Evolutionary conservation across 2,113 vertebrate genomes (phyloP), one percentile per base, ranked within the genome.

Genomic region (Eubucco bourcierii): DNA sequence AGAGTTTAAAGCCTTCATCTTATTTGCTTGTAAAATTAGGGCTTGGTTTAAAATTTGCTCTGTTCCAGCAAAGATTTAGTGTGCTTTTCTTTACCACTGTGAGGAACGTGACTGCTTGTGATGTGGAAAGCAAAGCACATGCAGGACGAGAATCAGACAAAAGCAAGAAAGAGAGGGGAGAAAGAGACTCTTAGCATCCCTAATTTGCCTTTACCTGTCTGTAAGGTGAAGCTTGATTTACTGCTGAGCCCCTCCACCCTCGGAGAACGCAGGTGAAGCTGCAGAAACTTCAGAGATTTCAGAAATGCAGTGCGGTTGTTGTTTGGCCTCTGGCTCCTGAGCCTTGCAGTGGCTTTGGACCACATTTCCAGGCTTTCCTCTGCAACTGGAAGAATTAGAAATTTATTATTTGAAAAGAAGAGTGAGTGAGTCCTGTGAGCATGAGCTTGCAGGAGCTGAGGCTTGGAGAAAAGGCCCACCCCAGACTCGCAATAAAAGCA

Each of bases 401-500:
- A 92, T 61, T 47, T 85, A 71, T 77, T 78, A 65, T 33, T 41
- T 29, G 21, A 29, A 28, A 44, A 33, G 33, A 1, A 78, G 77
- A 80, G 39, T 75, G 80, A 88, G 76, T 65, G 65, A 75, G 70
- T 81, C 85, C 84, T 65, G 63, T 95, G 94, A 95, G 39, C 7
- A 0, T 66, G 61, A 72, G 87, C 91, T 92, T 94, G 84, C 95
- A 96, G 94, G 92, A 96, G 84, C 76, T 80, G 68, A 44, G 71
- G 47, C 81, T 89, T 90, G 81, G 77, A 92, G 87, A 85, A 92
- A 92, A 90, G 87, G 73, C 79, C 87, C 93, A 93, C 89, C 84
- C 91, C 29, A 74, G 58, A 92, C 53, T 95, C 64, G 73, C 81
- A 95, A 93, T 92, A 94, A 95, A 91, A 95, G 65, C 76, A 50